A percentile compares a stretch with the other conserved stretches of the same genome.
These are phyloP conservation scores for Aplysina aerophoba DNA, from an alignment of 37 sponge, comb jelly and placozoan genomes.

Conservation along the genomic window DNA sequence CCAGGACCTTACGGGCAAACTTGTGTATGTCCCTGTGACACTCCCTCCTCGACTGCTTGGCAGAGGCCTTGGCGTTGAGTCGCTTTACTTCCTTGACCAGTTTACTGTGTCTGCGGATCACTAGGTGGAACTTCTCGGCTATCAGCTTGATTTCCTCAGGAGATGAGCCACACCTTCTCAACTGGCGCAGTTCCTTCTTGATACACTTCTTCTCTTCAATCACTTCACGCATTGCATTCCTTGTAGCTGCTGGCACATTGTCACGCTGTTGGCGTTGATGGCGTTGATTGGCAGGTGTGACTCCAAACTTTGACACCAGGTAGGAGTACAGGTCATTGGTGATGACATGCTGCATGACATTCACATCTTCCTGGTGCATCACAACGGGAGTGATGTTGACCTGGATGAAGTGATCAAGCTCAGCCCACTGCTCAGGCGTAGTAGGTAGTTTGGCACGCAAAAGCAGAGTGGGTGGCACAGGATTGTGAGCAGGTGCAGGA, in stretches of 20 bases:
- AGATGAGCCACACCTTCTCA: not conserved
- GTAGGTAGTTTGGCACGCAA: not conserved
- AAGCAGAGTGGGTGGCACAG: not conserved
- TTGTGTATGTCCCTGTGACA: constrained; percentile 24
- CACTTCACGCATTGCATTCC: not conserved
- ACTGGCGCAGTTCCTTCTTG: not conserved
- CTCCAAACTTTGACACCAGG: not conserved
- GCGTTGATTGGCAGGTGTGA: not conserved
- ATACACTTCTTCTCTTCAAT: not conserved
- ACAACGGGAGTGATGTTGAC: constrained; percentile 4
- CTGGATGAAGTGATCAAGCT: not conserved
- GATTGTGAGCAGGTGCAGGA: not conserved
- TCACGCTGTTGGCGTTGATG: not conserved
- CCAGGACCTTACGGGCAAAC: constrained; percentile 22
- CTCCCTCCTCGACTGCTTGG: constrained; percentile 16
- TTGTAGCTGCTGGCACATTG: not conserved
- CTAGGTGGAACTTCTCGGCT: not conserved
- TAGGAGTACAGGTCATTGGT: not conserved
- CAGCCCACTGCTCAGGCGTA: constrained; percentile 22
- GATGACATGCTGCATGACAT: constrained; percentile 13
- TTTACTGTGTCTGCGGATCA: constrained; percentile 2
- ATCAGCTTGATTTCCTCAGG: not conserved
- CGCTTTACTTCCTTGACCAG: not conserved
- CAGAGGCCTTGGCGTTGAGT: not conserved
- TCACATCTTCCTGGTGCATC: not conserved